Conservation (phyloP, 2,888 invertebrate species). For the Papilio protenor region DNA sequence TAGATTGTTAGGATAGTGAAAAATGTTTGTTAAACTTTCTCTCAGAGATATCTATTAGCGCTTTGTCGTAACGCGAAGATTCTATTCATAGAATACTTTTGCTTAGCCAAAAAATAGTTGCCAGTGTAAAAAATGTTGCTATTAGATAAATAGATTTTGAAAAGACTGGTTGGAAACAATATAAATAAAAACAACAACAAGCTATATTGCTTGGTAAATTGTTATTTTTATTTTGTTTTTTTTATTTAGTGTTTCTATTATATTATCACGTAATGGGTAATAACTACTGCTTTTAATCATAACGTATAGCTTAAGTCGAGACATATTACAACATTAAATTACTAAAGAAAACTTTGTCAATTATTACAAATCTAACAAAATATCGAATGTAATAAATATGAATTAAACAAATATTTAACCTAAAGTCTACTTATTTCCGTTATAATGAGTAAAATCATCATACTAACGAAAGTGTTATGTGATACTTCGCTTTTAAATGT, state of each 20-base stretch:
- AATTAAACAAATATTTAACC: not conserved
- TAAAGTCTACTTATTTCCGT: not conserved
- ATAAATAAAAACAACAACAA: not conserved
- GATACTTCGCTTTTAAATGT: not conserved
- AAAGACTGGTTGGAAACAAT: slow-evolving; percentile 6
- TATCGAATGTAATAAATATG: not conserved
- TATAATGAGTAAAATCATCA: not conserved
- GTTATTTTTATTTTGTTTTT: not conserved
- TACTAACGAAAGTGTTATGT: not conserved
- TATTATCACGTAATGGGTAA: too few relatives aligned
- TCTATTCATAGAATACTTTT: slow-evolving; percentile 17
- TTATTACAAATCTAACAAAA: not conserved
- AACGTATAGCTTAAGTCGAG: not conserved
- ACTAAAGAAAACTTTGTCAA: not conserved
- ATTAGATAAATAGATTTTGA: not conserved
- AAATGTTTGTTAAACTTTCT: slow-evolving; percentile 36
- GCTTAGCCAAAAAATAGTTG: not conserved
- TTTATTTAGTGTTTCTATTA: not conserved
- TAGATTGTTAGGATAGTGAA: slow-evolving; percentile 20
- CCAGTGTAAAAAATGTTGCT: not conserved
- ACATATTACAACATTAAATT: too few relatives aligned
- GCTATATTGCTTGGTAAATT: not conserved
- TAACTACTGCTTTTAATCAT: not conserved
- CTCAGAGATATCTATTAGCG: slow-evolving; percentile 18
- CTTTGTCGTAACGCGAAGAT: slow-evolving; percentile 11